Base-by-base conservation (phyloP, 1,140 invertebrate species). In the Drosophila bipectinata region DNA sequence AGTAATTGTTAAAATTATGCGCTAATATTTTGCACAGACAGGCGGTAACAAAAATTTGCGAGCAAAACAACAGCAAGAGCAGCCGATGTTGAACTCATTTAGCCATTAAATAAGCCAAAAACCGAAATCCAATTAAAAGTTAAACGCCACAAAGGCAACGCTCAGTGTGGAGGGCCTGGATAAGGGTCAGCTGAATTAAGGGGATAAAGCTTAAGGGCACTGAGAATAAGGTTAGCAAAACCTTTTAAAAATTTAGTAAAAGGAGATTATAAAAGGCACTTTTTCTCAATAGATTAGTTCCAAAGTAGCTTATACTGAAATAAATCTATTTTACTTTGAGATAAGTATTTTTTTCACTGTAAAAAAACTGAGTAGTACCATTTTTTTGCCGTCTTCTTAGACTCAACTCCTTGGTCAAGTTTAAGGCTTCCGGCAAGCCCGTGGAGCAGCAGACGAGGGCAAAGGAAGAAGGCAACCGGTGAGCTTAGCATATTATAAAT, bases 81-180 rank as follows among this genome's bases (percentile, higher is more conserved):
- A 28, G 52, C 14, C 18, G 45, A 53, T 60, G 56, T 39, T 56
- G 48, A 72, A 61, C 57, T 72, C 47, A 69, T 71, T 69, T 74
- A 30, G 71, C 53, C 18, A 53, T 72, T 58, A 58, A 68, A 61
- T 60, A 67, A 75, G 49, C 61, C 55, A 49, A 76, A 82, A 82
- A 71, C 79, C 72, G 32, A 72, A 87, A 85, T 82, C 78, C 78
- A 85, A 87, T 85, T 85, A 85, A 85, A 85, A 85, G 68, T 82
- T 87, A 81, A 85, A 81, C 60, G 69, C 68, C 69, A 75, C 77
- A 71, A 59, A 59, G 62, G 59, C 51, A 78, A 62, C 34, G 32
- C 60, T 53, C 60, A 74, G 57, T 63, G 51, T 57, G 57, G 48
- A 56, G 48, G 15, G 10, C 32, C 18, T 32, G 18, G 10, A 0